Evolutionary conservation across 92 coral and sea anemone species (phyloP), one percentile per base, ranked within the genome.

Genomic region (Plumapathes pennacea): DNA sequence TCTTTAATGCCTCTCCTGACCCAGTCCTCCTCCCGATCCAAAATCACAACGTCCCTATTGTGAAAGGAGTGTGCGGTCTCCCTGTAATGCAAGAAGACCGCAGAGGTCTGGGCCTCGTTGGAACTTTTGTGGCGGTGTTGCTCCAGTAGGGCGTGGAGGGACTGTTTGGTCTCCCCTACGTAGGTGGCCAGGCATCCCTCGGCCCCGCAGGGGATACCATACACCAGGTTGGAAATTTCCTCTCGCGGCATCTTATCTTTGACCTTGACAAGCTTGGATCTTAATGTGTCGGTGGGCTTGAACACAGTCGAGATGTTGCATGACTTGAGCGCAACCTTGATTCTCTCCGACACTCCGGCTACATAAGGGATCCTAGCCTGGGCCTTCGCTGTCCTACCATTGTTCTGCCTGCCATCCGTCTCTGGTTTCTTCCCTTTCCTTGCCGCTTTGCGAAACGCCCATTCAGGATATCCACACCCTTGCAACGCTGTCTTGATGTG

Each of bases 31-130:
- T 67, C 42, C 24, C 60, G 38, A 32, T 67, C 64, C 34, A 67
- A 38, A 54, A 54, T 54, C 64, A 25, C 33, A 0, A 53, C 64
- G 39, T 55, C 64, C 32, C 11, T 67, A 15, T 24, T 22, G 19
- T 53, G 26, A 24, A 67, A 38, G 15, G 25, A 48, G 73, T 71
- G 79, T 12, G 60, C 79, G 25, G 57, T 69, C 12, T 29, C 25
- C 27, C 13, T 20, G 18, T 34, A 51, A 38, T 71, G 78, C 21
- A 32, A n/a, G 26, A 60, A 71, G 11, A 71, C 63, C 59, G 60
- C 61, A 27, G 72, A 71, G 72, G 69, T 71, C 72, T 62, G 78
- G 46, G 71, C 78, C 12, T 49, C 71, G 72, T 15, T 26, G 22
- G 38, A 32, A 28, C 54, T 38, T 15, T 49, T 50, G 14, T 60